Conservation (phyloP, 2,797 vertebrate genomes). For the Channallabes apus region DNA sequence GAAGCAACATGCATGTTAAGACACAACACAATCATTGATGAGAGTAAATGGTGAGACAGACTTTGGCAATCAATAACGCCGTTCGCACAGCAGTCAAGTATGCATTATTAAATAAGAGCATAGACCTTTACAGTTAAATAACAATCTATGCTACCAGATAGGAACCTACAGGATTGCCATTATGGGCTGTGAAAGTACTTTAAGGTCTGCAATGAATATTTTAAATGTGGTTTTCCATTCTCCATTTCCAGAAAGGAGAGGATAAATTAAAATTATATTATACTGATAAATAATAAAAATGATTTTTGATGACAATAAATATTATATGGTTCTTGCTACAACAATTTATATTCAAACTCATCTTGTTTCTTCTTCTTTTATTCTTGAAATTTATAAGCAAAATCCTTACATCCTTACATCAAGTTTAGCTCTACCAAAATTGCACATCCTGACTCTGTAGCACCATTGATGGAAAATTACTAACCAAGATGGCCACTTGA, state of each 20-base stretch:
- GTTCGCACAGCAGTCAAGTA: constrained; percentile 45
- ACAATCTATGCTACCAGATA: constrained; percentile 36
- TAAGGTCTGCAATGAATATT: constrained; percentile 23
- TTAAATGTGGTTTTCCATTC: constrained; percentile 7
- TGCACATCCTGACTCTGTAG: not conserved
- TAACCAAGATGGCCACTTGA: constrained; percentile 9
- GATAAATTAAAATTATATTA: not conserved
- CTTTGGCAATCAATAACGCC: constrained; percentile 48
- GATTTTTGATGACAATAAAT: not conserved
- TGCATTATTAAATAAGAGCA: constrained; percentile 56
- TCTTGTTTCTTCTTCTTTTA: not conserved
- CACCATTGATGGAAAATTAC: constrained; percentile 1
- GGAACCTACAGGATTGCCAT: constrained; percentile 44
- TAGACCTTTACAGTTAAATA: constrained; percentile 43
- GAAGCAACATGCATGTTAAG: constrained; percentile 8
- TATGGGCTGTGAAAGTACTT: constrained; percentile 38
- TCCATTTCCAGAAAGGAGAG: constrained; percentile 5
- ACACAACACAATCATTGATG: constrained; percentile 15
- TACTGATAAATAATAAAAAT: constrained; percentile 6
- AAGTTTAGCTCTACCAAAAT: not conserved
- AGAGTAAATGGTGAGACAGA: constrained; percentile 34
- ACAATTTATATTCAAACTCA: not conserved
- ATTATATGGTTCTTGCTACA: not conserved
- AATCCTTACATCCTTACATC: not conserved
- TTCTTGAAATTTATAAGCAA: not conserved